Evolutionary conservation across 92 coral and sea anemone species (phyloP).

Genomic region (Palythoa caribaeorum): DNA sequence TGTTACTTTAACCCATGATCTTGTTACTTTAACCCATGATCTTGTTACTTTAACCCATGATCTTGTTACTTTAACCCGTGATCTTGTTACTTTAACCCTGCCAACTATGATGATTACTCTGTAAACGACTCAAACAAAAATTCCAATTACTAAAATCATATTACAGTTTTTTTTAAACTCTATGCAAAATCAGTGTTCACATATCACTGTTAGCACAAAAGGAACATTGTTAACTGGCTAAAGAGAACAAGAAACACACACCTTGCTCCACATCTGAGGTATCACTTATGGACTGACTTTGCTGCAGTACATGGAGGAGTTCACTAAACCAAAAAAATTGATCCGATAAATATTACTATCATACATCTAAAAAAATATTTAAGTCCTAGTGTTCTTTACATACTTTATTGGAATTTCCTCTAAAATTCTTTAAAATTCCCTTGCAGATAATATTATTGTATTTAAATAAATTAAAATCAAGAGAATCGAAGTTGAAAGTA

Average conservation of each 20-base stretch:
- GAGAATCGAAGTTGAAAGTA: no score
- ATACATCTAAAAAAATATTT: no score
- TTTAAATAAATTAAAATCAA: no score
- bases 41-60: no score
- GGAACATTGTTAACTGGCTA: neutral
- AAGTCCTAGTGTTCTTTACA: neutral
- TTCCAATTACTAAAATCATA: neutral
- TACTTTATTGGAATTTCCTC: no score
- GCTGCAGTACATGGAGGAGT: conserved; percentile 22
- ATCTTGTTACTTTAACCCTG: no score
- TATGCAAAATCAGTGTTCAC: neutral
- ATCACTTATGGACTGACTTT: conserved; percentile 25
- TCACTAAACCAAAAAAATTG: conserved; percentile 15
- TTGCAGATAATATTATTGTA: no score
- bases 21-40: no score
- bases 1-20: no score
- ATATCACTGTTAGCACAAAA: neutral
- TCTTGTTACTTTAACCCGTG: no score
- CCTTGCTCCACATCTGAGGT: conserved; percentile 48
- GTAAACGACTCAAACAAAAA: neutral
- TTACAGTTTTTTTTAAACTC: neutral
- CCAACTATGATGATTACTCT: no score
- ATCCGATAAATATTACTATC: neutral
- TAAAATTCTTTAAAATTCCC: no score
- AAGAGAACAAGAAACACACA: neutral